phyloP scores from a whole-genome alignment of 2,797 vertebrate species.

The Mormyrops boulengeri region DNA sequence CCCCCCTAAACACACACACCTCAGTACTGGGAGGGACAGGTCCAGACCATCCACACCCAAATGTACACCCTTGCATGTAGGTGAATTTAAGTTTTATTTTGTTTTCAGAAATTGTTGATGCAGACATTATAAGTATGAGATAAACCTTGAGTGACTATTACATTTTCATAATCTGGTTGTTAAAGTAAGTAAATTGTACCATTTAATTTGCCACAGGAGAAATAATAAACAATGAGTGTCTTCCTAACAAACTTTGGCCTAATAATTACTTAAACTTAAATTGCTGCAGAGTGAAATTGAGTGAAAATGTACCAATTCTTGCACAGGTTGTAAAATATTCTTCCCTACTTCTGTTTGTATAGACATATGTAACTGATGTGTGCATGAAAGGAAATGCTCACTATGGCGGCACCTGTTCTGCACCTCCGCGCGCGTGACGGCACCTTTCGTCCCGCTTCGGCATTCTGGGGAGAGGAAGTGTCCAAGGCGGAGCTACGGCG shows the following conservation, averaged over 20 bases:
- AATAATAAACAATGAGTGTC: not conserved
- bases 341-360: not conserved
- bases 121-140: not conserved
- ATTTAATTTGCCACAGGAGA: not conserved
- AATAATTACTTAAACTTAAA: not conserved
- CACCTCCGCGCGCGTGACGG: not conserved
- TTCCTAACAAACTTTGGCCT: not conserved
- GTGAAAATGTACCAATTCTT: not conserved
- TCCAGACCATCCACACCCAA: not conserved
- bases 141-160: not conserved
- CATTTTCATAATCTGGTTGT: not conserved
- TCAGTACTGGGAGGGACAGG: not conserved
- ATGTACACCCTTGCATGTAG: not conserved
- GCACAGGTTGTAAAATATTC: not conserved
- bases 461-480: not conserved
- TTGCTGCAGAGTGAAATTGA: not conserved
- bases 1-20: not conserved
- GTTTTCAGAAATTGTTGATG: not conserved
- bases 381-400: not conserved
- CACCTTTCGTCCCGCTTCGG: too few relatives aligned
- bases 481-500: conserved; percentile 37
- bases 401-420: not conserved
- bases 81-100: not conserved
- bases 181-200: not conserved
- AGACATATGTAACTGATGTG: not conserved